A percentile compares a stretch with the other conserved stretches of the same genome.
These are phyloP conservation scores for Halyomorpha halys DNA, from an alignment of 1,140 invertebrate genomes.

Conservation along the genomic window DNA sequence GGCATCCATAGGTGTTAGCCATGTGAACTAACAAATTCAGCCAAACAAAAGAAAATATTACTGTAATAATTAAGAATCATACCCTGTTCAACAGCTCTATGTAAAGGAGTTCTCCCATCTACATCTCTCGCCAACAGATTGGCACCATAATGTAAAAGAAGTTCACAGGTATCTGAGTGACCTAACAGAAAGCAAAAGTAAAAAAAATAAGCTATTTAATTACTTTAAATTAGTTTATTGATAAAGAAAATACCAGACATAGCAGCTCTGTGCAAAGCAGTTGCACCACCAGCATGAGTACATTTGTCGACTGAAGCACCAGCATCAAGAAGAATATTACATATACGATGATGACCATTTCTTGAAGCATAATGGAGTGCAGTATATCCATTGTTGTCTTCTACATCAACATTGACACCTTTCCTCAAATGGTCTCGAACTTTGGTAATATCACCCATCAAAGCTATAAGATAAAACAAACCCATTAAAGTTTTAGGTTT, in stretches of 20 bases:
- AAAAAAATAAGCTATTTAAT: not conserved
- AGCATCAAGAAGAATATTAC: slow-evolving; percentile 52
- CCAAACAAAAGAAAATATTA: not conserved
- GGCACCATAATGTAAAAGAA: slow-evolving; percentile 53
- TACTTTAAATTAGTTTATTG: not conserved
- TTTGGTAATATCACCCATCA: slow-evolving; percentile 51
- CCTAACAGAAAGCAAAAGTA: slow-evolving; percentile 36
- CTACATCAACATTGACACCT: slow-evolving; percentile 37
- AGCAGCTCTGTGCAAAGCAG: slow-evolving; percentile 71
- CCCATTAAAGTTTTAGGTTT: too few species aligned
- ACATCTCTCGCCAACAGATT: slow-evolving; percentile 51
- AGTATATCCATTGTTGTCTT: slow-evolving; percentile 61
- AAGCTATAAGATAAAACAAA: slow-evolving; percentile 42
- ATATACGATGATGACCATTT: slow-evolving; percentile 58
- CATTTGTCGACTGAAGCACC: slow-evolving; percentile 61
- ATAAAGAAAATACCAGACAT: slow-evolving; percentile 44
- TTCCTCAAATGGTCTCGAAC: slow-evolving; percentile 46
- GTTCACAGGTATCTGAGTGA: slow-evolving; percentile 48
- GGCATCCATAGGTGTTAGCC: too few species aligned
- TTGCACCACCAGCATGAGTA: slow-evolving; percentile 60
- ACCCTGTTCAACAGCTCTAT: slow-evolving; percentile 56
- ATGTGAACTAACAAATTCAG: too few species aligned
- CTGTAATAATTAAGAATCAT: not conserved
- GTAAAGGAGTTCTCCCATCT: slow-evolving; percentile 68
- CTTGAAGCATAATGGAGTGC: slow-evolving; percentile 78